Conservation (phyloP, 23 tunicate genomes). For the Styela clava region DNA sequence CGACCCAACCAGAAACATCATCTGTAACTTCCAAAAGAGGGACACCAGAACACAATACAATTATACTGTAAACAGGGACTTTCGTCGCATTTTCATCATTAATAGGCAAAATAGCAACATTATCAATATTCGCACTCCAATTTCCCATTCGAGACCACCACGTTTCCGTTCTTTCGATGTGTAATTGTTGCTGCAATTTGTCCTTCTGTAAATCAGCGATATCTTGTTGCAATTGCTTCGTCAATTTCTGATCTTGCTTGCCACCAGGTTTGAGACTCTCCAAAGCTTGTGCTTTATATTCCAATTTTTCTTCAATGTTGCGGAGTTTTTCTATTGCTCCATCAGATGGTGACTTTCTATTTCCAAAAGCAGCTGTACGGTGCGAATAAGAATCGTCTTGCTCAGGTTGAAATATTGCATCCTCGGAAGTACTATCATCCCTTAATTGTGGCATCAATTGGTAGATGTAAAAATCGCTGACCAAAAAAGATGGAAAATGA, state of each 20-base stretch:
- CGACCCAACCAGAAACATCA: constrained; percentile 90
- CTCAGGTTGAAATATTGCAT: neutral
- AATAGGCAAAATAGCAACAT: constrained; percentile 17
- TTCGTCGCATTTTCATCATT: constrained; percentile 16
- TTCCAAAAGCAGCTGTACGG: constrained; percentile 35
- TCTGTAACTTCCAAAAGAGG: constrained; percentile 54
- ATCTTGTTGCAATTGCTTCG: constrained; percentile 40
- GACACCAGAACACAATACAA: constrained; percentile 65
- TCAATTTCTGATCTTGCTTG: constrained; percentile 63
- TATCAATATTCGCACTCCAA: constrained; percentile 60
- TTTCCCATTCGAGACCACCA: constrained; percentile 90
- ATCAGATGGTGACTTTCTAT: constrained; percentile 25
- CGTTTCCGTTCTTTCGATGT: constrained; percentile 53
- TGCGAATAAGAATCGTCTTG: neutral
- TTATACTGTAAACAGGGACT: constrained; percentile 45
- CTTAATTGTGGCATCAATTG: constrained; percentile 72
- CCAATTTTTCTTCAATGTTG: constrained; percentile 64
- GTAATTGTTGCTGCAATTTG: constrained; percentile 64
- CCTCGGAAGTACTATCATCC: constrained; percentile 6
- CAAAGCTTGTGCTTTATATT: constrained; percentile 90
- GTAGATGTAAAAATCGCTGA: constrained; percentile 67
- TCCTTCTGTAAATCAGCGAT: constrained; percentile 50
- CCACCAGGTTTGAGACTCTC: constrained; percentile 47
- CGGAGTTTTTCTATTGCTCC: constrained; percentile 32
- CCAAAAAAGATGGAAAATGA: constrained; percentile 88